phyloP scores from a whole-genome alignment of 2,888 invertebrate genomes.

The Linyphia triangularis region DNA sequence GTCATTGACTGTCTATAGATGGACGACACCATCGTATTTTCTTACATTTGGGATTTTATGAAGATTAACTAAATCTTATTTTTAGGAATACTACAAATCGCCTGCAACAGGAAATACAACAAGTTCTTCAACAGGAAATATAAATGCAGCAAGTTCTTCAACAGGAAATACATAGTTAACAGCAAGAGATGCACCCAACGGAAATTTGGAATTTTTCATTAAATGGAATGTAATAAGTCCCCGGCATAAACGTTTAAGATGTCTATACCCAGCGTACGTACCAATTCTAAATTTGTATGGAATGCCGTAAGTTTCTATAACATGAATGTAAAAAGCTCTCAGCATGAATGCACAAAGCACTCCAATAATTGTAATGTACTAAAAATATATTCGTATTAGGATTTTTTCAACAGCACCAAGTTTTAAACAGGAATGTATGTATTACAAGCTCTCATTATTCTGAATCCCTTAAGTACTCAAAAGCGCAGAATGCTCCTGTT shows the following conservation, averaged over 20 bases:
- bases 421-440: no score
- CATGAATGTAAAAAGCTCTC: background rate
- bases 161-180: background rate
- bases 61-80: background rate
- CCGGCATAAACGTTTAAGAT: background rate
- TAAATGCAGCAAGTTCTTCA: background rate
- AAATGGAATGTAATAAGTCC: background rate
- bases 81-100: background rate
- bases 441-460: no score
- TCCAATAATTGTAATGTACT: no score
- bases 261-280: background rate
- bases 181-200: no score
- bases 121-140: background rate
- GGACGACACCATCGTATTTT: background rate
- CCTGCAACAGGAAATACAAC: background rate
- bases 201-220: background rate
- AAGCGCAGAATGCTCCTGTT: no score
- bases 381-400: background rate
- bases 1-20: background rate
- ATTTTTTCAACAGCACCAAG: no score
- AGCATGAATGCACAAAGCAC: background rate
- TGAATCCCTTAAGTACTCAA: no score
- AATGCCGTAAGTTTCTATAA: background rate
- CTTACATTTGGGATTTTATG: background rate
- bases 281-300: background rate